Evolutionary conservation across 2,888 invertebrate species (phyloP).

Genomic region (Eupithecia subumbrata): DNA sequence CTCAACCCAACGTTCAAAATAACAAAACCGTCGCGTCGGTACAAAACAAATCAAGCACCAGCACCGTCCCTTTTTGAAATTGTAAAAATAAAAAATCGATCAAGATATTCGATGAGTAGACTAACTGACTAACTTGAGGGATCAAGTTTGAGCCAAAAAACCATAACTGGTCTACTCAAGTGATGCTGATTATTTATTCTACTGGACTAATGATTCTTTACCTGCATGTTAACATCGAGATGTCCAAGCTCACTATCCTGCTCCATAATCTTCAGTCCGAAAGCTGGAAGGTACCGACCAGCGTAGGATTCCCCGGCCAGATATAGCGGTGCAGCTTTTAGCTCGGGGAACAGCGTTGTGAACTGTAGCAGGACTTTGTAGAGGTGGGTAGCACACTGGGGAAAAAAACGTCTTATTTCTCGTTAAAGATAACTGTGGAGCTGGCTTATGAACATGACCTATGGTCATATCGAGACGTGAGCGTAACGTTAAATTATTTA

Average conservation of each 20-base stretch:
- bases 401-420: conserved; percentile 15
- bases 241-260: conserved; percentile 49
- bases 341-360: conserved; percentile 83
- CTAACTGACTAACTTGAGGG: too few species aligned
- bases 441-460: background rate
- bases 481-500: too few species aligned
- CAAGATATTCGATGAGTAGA: background rate
- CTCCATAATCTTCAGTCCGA: conserved; percentile 70
- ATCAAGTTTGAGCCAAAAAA: background rate
- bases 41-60: too few species aligned
- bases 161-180: background rate
- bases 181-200: background rate
- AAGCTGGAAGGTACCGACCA: conserved; percentile 81
- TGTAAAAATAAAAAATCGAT: background rate
- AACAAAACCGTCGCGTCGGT: background rate
- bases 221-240: conserved; percentile 72
- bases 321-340: conserved; percentile 82
- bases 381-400: conserved; percentile 77
- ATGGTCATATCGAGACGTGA: too few species aligned
- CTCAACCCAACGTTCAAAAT: background rate
- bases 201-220: conserved; percentile 41
- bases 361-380: conserved; percentile 82
- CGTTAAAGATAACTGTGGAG: background rate
- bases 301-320: conserved; percentile 87
- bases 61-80: too few species aligned